Evolutionary conservation across 2,797 vertebrate genomes (phyloP).

Genomic region (Meda fulgida): DNA sequence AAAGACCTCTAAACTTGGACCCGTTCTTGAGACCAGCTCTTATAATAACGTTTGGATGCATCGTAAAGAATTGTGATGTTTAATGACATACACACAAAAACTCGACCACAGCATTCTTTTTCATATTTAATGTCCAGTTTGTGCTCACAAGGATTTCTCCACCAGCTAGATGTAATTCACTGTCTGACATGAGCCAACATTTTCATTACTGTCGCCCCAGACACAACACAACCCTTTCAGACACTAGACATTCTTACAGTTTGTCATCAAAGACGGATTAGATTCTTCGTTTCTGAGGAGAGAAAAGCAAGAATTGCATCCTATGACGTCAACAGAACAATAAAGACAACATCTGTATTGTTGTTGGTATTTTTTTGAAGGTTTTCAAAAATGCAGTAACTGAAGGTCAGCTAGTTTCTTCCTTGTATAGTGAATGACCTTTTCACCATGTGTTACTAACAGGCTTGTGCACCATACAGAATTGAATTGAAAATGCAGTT

Average conservation of each 20-base stretch:
- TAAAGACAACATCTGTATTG: neutral
- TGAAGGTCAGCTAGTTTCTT: neutral
- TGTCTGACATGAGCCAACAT: constrained; percentile 29
- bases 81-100: constrained; percentile 2
- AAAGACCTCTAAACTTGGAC: neutral
- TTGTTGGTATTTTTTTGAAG: neutral
- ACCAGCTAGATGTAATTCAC: constrained; percentile 45
- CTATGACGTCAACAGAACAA: neutral
- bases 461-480: neutral
- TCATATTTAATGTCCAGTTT: constrained; percentile 17
- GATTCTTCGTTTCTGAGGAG: constrained; percentile 21
- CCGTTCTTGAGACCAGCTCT: neutral
- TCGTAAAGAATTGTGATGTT: constrained; percentile 8
- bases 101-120: constrained; percentile 1
- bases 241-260: neutral
- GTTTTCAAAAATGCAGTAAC: neutral
- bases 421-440: constrained; percentile 9
- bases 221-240: constrained; percentile 25
- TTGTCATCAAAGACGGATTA: constrained; percentile 31
- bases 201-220: constrained; percentile 26
- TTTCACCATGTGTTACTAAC: constrained; percentile 15
- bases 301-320: neutral
- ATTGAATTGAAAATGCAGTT: neutral
- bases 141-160: constrained; percentile 29
- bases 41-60: constrained; percentile 5